phyloP scores from a whole-genome alignment of 1,140 invertebrate genomes.

The Meteorus sp. region DNA sequence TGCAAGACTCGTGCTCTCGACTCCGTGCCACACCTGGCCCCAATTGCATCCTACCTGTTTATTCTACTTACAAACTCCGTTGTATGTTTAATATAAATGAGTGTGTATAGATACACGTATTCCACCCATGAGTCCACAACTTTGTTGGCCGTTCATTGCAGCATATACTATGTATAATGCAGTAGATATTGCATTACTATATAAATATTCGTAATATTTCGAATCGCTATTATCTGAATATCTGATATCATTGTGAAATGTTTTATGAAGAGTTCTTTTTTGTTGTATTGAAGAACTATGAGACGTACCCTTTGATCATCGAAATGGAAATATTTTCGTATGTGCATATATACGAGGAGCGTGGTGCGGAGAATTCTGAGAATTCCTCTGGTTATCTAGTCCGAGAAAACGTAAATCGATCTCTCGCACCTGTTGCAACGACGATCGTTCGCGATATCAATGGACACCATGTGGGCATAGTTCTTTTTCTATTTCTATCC shows the following conservation, averaged over 20 bases:
- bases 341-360: no score
- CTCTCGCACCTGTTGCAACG: slow-evolving; percentile 29
- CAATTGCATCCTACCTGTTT: slow-evolving; percentile 49
- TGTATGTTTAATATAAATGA: slow-evolving; percentile 19
- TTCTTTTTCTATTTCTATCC: slow-evolving; percentile 9
- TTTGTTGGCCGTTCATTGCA: not conserved
- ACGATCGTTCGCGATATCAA: slow-evolving; percentile 31
- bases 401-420: slow-evolving; percentile 23
- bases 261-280: no score
- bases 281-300: no score
- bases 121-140: slow-evolving; percentile 29
- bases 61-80: slow-evolving; percentile 44
- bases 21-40: slow-evolving; percentile 52
- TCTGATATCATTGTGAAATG: no score
- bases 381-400: slow-evolving; percentile 20
- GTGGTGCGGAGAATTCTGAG: not conserved
- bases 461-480: slow-evolving; percentile 15
- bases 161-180: no score
- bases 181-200: no score
- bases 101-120: slow-evolving; percentile 30
- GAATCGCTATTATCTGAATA: no score
- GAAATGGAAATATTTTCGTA: no score
- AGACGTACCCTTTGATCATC: no score
- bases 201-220: no score
- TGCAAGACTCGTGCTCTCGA: slow-evolving; percentile 17